Evolutionary conservation across 1,140 invertebrate species (phyloP).

Genomic region (Camponotus pennsylvanicus): DNA sequence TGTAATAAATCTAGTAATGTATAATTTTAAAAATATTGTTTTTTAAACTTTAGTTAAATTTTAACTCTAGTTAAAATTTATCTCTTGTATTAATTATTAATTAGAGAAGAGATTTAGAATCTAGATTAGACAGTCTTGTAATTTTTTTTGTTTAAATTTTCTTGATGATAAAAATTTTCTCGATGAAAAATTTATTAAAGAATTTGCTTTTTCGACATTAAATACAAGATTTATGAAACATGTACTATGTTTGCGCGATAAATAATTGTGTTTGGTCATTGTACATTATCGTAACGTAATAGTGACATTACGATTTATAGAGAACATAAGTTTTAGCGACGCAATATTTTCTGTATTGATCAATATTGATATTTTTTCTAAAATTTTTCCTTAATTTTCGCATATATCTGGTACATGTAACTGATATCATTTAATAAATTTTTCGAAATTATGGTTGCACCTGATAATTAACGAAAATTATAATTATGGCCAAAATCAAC

Average conservation of each 20-base stretch:
- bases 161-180: background rate
- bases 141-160: background rate
- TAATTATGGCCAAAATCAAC: slow-evolving; percentile 67
- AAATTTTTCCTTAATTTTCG: background rate
- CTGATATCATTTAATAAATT: background rate
- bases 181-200: background rate
- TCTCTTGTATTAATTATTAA: background rate
- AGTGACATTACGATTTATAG: slow-evolving; percentile 39
- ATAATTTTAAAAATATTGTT: background rate
- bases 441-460: background rate
- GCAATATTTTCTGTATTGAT: background rate
- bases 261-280: background rate
- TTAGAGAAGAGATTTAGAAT: background rate
- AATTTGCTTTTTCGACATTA: background rate
- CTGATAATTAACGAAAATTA: slow-evolving; percentile 35
- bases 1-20: background rate
- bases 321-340: slow-evolving; percentile 34
- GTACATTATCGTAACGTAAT: slow-evolving; percentile 60
- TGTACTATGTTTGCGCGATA: background rate
- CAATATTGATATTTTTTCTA: background rate
- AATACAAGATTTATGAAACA: background rate
- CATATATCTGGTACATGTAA: too few species aligned
- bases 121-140: background rate
- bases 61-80: background rate
- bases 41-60: background rate